phyloP scores from a whole-genome alignment of 2,797 vertebrate genomes.

The Gambelia wislizenii region DNA sequence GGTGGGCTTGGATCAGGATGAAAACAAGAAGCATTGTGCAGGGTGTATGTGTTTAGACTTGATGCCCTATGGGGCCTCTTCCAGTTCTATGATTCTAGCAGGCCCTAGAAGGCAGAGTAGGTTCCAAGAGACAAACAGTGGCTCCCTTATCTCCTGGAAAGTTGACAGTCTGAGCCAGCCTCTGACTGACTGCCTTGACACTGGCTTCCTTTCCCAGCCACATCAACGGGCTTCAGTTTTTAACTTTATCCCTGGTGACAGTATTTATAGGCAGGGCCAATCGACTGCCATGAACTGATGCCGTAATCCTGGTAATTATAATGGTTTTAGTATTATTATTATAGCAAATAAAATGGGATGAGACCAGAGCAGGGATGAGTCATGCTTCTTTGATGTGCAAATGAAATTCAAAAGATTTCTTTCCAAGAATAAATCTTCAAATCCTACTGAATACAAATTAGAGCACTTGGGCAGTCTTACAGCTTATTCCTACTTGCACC shows the following conservation, averaged over 20 bases:
- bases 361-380: background rate
- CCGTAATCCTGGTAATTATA: constrained; percentile 8
- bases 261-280: constrained; percentile 17
- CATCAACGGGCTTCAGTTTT: background rate
- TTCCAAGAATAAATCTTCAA: constrained; percentile 21
- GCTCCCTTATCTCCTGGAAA: background rate
- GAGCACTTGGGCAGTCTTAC: background rate
- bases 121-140: background rate
- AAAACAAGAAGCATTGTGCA: background rate
- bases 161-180: background rate
- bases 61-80: no score
- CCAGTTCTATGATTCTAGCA: no score
- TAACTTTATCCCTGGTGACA: constrained; percentile 1
- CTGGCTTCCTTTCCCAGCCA: background rate
- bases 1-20: background rate
- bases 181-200: background rate
- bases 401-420: constrained; percentile 13
- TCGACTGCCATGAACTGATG: background rate
- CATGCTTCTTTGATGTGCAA: constrained; percentile 20
- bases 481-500: background rate
- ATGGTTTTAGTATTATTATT: constrained; percentile 3
- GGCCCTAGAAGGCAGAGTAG: background rate
- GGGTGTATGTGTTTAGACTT: no score
- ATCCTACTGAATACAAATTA: background rate
- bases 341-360: constrained; percentile 14